A percentile compares a stretch with the other conserved stretches of the same genome.
Evolutionary conservation across 2,797 vertebrate species (phyloP).

Genomic region (Takifugu rubripes): DNA sequence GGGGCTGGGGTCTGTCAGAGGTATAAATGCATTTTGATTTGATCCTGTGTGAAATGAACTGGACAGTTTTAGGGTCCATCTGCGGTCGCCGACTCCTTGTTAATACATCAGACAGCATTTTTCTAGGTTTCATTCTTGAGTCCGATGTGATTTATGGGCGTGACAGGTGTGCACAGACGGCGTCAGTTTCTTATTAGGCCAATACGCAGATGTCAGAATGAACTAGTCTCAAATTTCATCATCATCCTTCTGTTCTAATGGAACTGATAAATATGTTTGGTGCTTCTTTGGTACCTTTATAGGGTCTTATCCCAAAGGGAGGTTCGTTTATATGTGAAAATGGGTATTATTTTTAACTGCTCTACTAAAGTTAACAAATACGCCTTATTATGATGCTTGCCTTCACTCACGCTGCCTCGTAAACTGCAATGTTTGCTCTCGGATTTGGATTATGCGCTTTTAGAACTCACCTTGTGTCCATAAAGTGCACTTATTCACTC

Average conservation of each 20-base stretch:
- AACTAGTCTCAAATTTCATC: slow-evolving; percentile 37
- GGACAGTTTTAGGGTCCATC: slow-evolving; percentile 10
- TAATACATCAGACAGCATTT: slow-evolving; percentile 22
- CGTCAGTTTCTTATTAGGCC: slow-evolving; percentile 7
- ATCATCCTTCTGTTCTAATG: slow-evolving; percentile 33
- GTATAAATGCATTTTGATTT: slow-evolving; percentile 5
- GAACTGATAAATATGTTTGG: slow-evolving; percentile 15
- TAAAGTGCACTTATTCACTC: slow-evolving; percentile 8
- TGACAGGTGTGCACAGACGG: slow-evolving; percentile 47
- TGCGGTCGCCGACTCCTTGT: slow-evolving; percentile 41
- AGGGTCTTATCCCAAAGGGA: slow-evolving; percentile 15
- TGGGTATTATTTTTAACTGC: background rate
- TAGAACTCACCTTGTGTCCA: slow-evolving; percentile 6
- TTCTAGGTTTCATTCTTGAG: slow-evolving; percentile 28
- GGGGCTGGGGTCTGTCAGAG: no score
- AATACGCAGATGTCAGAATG: slow-evolving; percentile 36
- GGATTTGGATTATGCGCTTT: background rate
- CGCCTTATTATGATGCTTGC: slow-evolving; percentile 18
- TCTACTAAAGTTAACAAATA: slow-evolving; percentile 25
- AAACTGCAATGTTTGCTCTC: slow-evolving; percentile 9
- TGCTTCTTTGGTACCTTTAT: slow-evolving; percentile 8
- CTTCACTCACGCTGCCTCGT: slow-evolving; percentile 4
- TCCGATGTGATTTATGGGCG: slow-evolving; percentile 41
- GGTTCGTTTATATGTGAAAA: background rate
- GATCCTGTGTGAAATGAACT: background rate